A percentile compares a stretch with the other conserved stretches of the same genome.
These are phyloP conservation scores for Halcyon smyrnensis DNA, from an alignment of 2,797 vertebrate genomes.

Conservation along the genomic window DNA sequence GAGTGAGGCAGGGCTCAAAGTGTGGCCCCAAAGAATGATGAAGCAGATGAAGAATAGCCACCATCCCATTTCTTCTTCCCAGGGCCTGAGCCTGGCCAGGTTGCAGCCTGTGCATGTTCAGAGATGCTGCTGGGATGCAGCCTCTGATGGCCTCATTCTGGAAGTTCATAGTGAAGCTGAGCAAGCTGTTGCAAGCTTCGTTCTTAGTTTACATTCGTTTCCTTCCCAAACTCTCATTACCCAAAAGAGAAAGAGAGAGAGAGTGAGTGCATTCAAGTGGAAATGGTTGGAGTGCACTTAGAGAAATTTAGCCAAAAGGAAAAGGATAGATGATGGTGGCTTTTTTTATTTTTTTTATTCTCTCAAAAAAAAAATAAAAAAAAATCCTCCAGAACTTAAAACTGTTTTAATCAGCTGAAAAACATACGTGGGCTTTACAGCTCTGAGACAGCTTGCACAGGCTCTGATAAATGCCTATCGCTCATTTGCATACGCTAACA, in stretches of 20 bases:
- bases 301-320: constrained; percentile 94
- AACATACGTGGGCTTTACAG: constrained; percentile 99
- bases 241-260: constrained; percentile 25
- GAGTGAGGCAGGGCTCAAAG: neutral
- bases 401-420: constrained; percentile 99
- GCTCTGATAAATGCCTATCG: constrained; percentile 99
- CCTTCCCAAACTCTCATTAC: constrained; percentile 52
- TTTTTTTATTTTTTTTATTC: constrained; percentile 74
- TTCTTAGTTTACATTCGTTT: constrained; percentile 58
- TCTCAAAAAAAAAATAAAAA: constrained; percentile 78
- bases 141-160: neutral
- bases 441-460: constrained; percentile 98
- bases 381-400: constrained; percentile 98
- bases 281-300: constrained; percentile 88
- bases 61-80: neutral
- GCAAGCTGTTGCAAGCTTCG: neutral
- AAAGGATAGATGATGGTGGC: constrained; percentile 85
- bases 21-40: rapidly evolving
- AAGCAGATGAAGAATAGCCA: neutral
- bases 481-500: constrained; percentile 99
- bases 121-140: neutral
- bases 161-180: constrained; percentile 27
- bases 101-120: neutral
- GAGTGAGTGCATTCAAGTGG: constrained; percentile 86
- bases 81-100: neutral